These are phyloP conservation scores for Xestia ashworthii DNA, from an alignment of 2,888 invertebrate species.

Conservation along the genomic window DNA sequence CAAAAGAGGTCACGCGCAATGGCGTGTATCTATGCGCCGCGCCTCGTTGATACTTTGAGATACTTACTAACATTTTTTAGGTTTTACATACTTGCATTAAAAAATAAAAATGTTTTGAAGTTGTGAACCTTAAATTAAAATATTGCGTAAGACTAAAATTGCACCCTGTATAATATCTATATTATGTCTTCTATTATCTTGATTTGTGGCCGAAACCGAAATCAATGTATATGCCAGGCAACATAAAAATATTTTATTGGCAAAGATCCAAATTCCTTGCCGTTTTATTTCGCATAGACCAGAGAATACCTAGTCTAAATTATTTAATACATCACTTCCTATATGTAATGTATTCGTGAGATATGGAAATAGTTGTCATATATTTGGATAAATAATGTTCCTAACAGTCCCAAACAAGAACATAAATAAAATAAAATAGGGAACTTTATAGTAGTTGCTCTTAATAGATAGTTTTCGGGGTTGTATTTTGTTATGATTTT, in stretches of 20 bases:
- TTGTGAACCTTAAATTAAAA: too few relatives aligned
- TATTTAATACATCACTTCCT: slow-evolving; percentile 37
- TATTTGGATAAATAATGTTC: slow-evolving; percentile 37
- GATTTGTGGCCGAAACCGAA: not conserved
- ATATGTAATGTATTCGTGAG: slow-evolving; percentile 39
- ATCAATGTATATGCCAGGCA: not conserved
- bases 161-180: too few relatives aligned
- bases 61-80: too few relatives aligned
- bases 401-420: slow-evolving; percentile 45
- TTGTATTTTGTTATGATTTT: slow-evolving; percentile 10
- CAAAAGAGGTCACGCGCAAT: too few relatives aligned
- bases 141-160: too few relatives aligned
- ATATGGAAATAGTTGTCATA: slow-evolving; percentile 36
- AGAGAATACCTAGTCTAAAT: slow-evolving; percentile 16
- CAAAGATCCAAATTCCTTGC: slow-evolving; percentile 8
- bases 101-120: too few relatives aligned
- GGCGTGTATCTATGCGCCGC: too few relatives aligned
- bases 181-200: not conserved
- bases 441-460: not conserved
- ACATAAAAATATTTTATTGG: slow-evolving; percentile 11
- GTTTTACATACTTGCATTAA: too few relatives aligned
- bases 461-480: slow-evolving; percentile 11
- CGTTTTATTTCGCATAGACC: slow-evolving; percentile 2
- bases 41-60: too few relatives aligned
- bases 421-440: slow-evolving; percentile 47